Evolutionary conservation across 1,140 invertebrate species (phyloP).

Genomic region (Leptinotarsa texana): DNA sequence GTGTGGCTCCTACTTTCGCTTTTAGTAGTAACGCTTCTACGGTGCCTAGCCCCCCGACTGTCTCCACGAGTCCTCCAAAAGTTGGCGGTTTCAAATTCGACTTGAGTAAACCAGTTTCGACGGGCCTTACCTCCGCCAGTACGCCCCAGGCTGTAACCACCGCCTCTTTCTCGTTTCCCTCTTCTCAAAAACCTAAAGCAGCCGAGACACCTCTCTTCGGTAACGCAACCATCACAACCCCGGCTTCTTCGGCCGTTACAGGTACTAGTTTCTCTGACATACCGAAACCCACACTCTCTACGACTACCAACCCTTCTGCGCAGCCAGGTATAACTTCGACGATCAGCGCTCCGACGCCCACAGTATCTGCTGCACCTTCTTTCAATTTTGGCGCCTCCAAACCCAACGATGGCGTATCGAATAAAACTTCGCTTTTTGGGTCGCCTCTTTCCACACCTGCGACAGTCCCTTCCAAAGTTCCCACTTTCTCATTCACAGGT

Average conservation of each 20-base stretch:
- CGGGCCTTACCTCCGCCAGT: neutral
- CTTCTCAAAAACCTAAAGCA: neutral
- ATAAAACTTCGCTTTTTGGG: conserved; percentile 17
- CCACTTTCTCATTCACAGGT: neutral
- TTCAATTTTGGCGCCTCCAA: conserved; percentile 3
- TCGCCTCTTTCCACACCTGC: neutral
- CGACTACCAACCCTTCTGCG: neutral
- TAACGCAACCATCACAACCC: neutral
- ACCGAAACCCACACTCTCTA: neutral
- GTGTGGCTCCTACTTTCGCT: neutral
- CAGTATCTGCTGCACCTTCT: neutral
- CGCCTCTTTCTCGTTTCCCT: neutral
- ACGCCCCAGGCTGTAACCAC: neutral
- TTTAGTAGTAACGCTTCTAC: too few species aligned
- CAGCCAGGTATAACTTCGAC: neutral
- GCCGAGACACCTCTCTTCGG: neutral
- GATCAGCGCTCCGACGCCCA: neutral
- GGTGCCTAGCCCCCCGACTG: neutral
- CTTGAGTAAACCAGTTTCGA: conserved; percentile 20
- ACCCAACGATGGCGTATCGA: neutral
- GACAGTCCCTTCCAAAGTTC: neutral
- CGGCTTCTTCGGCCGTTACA: neutral
- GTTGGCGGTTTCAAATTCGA: conserved; percentile 37
- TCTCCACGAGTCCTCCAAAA: conserved; percentile 18
- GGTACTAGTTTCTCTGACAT: neutral